Evolutionary conservation across 2,797 vertebrate genomes (phyloP), one percentile per base, ranked within the genome.

Genomic region (Manis pentadactyla): DNA sequence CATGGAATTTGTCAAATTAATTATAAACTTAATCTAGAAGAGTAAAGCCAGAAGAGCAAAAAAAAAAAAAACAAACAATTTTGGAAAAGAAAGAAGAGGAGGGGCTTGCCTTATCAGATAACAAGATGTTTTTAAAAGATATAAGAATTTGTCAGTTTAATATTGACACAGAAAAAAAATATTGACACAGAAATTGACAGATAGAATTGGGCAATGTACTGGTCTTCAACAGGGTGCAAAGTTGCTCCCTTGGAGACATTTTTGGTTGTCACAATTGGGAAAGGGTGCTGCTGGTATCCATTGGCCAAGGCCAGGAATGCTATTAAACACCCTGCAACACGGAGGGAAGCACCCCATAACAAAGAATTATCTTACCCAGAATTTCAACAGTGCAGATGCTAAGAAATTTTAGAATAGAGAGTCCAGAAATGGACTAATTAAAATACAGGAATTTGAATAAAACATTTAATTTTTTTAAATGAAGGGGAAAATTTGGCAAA

Each of bases 21-120:
- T 55, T 83, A 61, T 83, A 69, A 90, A 81, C 75, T 83, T 83
- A 73, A 69, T 87, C 53, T 96, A 77, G 57, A 94, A 68, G 66
- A 74, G 46, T 69, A 69, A 55, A 91, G 69, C 51, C 49, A 4
- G 19, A 63, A 95, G 42, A 92, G 2, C 27, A 87, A 46, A 46
- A 46, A 46, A 37, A 37, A 42, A 12, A 46, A 46, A 46, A 46
- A 37, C 3, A 87, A 75, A 69, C 29, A 74, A 82, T 68, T 87
- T 82, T 94, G 59, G 17, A 42, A 87, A 69, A 83, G 34, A 77
- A 87, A 83, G 29, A 46, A 51, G 31, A 77, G 29, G 51, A 75
- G 34, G 10, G 25, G 29, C 74, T 87, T 69, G n/a, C 39, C 51
- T 18, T 64, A 63, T 46, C 34, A 66, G 49, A 46, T n/a, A 81